Evolutionary conservation across 2,113 vertebrate genomes (phyloP).

Genomic region (Pseudopipra pipra): DNA sequence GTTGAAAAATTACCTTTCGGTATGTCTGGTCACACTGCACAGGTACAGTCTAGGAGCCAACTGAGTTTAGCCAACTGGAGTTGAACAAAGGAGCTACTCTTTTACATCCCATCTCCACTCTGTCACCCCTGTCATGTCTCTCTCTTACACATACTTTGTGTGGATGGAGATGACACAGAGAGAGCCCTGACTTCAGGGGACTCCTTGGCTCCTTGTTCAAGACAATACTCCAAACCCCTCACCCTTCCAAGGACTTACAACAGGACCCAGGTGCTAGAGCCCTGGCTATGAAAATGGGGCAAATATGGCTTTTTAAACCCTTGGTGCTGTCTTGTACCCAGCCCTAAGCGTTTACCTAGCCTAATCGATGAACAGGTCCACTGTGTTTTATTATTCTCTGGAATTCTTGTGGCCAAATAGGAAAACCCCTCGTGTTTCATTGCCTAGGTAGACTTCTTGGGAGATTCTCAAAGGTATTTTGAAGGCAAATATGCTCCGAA

Average conservation of each 20-base stretch:
- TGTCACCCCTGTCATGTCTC: neutral
- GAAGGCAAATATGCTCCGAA: neutral
- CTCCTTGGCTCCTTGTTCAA: neutral
- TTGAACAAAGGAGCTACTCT: neutral
- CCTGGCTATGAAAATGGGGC: neutral
- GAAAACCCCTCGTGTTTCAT: neutral
- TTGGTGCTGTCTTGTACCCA: neutral
- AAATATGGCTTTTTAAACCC: neutral
- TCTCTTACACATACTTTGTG: neutral
- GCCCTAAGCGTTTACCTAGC: neutral
- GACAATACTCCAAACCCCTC: neutral
- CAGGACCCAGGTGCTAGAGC: neutral
- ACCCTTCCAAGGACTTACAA: neutral
- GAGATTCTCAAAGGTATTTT: neutral
- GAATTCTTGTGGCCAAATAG: neutral
- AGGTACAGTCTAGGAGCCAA: neutral
- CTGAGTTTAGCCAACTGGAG: neutral
- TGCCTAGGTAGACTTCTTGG: neutral
- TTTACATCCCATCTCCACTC: neutral
- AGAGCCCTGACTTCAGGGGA: neutral
- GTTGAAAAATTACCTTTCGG: neutral
- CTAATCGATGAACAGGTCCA: rapidly evolving
- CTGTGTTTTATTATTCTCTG: neutral
- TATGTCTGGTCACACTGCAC: neutral
- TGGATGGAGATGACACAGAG: neutral